Evolutionary conservation across 1,140 invertebrate species (phyloP).

Genomic region (Pseudomyrmex concolor): DNA sequence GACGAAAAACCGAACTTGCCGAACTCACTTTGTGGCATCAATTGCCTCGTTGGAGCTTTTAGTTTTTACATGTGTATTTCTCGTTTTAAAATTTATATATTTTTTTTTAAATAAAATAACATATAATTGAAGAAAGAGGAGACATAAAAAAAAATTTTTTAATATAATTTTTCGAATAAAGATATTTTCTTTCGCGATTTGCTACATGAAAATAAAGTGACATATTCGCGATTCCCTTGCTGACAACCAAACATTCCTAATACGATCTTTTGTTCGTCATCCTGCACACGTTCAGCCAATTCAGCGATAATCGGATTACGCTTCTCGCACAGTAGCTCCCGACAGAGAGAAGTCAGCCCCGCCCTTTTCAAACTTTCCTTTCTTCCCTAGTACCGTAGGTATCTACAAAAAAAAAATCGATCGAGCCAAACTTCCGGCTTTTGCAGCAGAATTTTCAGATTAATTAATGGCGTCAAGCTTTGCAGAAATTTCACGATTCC

Average conservation of each 20-base stretch:
- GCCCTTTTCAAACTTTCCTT: conserved; percentile 15
- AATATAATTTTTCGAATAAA: neutral
- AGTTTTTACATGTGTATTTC: no score
- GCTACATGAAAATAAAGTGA: neutral
- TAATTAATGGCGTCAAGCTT: conserved; percentile 38
- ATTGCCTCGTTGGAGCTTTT: neutral
- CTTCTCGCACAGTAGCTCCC: neutral
- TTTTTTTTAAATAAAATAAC: no score
- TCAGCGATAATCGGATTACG: conserved; percentile 45
- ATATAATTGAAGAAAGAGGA: no score
- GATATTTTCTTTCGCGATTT: neutral
- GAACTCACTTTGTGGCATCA: conserved; percentile 16
- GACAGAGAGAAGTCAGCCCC: conserved; percentile 1
- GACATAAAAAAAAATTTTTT: no score
- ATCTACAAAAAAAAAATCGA: conserved; percentile 40
- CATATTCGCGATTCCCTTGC: neutral
- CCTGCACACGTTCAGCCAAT: conserved; percentile 21
- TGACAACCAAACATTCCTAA: conserved; percentile 14
- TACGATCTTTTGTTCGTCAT: conserved; percentile 17
- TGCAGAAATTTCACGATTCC: conserved; percentile 30
- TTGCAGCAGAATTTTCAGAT: conserved; percentile 41
- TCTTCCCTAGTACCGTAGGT: no score
- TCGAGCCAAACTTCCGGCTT: neutral
- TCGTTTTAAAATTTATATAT: no score
- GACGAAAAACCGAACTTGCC: neutral